Evolutionary conservation across 2,888 invertebrate genomes (phyloP).

Genomic region (Synergus umbraculus): DNA sequence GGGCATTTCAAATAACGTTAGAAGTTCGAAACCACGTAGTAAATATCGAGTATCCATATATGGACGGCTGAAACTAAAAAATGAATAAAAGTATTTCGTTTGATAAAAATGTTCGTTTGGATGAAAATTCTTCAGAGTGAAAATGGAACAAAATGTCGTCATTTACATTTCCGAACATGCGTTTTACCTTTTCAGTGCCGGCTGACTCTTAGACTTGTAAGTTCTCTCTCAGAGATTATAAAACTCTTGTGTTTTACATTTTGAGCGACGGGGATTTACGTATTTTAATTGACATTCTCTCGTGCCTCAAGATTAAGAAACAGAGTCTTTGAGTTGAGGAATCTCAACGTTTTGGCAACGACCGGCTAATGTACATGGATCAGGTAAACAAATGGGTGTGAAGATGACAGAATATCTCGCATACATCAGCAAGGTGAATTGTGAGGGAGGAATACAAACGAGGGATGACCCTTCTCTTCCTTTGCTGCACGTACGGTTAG

Average conservation of each 20-base stretch:
- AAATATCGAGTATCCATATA: background rate
- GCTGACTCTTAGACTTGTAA: no score
- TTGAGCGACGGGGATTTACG: no score
- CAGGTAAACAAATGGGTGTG: conserved; percentile 28
- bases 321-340: background rate
- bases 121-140: no score
- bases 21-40: background rate
- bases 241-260: no score
- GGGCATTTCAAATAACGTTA: background rate
- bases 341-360: background rate
- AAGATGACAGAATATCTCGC: conserved; percentile 38
- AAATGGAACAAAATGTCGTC: no score
- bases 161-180: no score
- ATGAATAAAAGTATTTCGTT: no score
- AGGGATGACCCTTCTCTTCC: conserved; percentile 37
- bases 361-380: background rate
- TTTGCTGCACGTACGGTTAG: conserved; percentile 24
- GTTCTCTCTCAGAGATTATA: no score
- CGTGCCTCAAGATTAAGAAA: no score
- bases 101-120: no score
- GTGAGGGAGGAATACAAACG: conserved; percentile 37
- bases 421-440: conserved; percentile 23
- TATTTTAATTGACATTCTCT: no score
- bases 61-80: background rate
- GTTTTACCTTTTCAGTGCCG: no score